These are phyloP conservation scores for Gari tellinella DNA, from an alignment of 2,888 invertebrate species.

Conservation along the genomic window DNA sequence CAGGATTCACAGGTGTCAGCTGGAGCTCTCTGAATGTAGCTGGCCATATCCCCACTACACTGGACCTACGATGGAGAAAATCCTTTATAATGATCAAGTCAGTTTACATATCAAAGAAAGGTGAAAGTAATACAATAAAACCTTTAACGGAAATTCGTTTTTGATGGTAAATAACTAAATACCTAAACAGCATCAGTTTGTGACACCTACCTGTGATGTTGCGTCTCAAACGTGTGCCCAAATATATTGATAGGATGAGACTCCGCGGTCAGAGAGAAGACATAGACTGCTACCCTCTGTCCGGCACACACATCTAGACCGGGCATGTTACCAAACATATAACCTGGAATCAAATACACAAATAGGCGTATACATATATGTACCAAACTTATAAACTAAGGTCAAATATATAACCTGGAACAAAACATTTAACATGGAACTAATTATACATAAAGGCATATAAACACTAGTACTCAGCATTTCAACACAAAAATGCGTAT, in stretches of 20 bases:
- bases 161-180: too few species aligned
- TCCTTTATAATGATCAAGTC: too few species aligned
- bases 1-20: conserved; percentile 55
- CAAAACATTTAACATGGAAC: too few species aligned
- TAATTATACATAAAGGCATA: too few species aligned
- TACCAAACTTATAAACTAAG: too few species aligned
- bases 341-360: conserved; percentile 36
- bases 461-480: too few species aligned
- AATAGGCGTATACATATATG: too few species aligned
- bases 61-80: conserved; percentile 45
- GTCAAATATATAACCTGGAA: too few species aligned
- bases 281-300: conserved; percentile 61
- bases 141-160: too few species aligned
- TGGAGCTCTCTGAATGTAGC: conserved; percentile 56
- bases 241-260: conserved; percentile 60
- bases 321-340: conserved; percentile 64
- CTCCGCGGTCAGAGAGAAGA: conserved; percentile 56
- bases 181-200: too few species aligned
- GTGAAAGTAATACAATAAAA: too few species aligned
- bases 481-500: not conserved
- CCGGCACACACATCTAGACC: conserved; percentile 63
- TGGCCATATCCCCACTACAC: conserved; percentile 51
- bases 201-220: conserved; percentile 45
- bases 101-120: too few species aligned
- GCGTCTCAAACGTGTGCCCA: conserved; percentile 59